Evolutionary conservation across 2,888 invertebrate species (phyloP).

Genomic region (Beris chalybata): DNA sequence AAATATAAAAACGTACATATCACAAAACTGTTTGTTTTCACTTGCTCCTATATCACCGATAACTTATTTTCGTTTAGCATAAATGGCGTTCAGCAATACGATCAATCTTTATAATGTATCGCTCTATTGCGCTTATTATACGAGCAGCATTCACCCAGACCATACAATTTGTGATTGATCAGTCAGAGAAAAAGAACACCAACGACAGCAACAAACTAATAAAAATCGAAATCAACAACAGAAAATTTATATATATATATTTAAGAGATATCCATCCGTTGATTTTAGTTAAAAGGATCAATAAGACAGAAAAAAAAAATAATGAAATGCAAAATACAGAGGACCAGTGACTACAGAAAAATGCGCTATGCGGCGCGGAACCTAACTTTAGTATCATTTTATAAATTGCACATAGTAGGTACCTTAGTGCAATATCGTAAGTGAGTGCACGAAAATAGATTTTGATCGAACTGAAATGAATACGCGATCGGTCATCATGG

Average conservation of each 20-base stretch:
- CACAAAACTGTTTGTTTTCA: constrained; percentile 13
- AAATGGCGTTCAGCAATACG: constrained; percentile 33
- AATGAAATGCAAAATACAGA: constrained; percentile 14
- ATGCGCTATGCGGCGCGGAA: not conserved
- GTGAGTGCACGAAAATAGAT: constrained; percentile 36
- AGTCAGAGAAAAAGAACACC: not conserved
- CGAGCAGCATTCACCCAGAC: constrained; percentile 11
- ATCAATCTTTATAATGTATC: constrained; percentile 34
- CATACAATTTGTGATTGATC: constrained; percentile 27
- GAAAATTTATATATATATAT: constrained; percentile 20
- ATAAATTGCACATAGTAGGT: constrained; percentile 1
- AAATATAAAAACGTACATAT: constrained; percentile 29
- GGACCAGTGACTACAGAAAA: not conserved
- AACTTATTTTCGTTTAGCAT: constrained; percentile 38
- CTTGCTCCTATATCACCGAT: constrained; percentile 18
- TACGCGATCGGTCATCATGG: constrained; percentile 36
- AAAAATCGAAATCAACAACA: constrained; percentile 20
- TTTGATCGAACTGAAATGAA: constrained; percentile 35
- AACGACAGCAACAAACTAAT: constrained; percentile 13
- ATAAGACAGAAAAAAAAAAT: constrained; percentile 21
- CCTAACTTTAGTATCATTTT: not conserved
- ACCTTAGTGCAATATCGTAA: constrained; percentile 13
- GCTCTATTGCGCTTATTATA: constrained; percentile 13
- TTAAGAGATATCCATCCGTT: constrained; percentile 5
- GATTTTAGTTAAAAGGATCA: constrained; percentile 20